A percentile compares a stretch with the other conserved stretches of the same genome.
phyloP scores from a whole-genome alignment of 1,140 invertebrate species.

The Drosophila bipectinata region DNA sequence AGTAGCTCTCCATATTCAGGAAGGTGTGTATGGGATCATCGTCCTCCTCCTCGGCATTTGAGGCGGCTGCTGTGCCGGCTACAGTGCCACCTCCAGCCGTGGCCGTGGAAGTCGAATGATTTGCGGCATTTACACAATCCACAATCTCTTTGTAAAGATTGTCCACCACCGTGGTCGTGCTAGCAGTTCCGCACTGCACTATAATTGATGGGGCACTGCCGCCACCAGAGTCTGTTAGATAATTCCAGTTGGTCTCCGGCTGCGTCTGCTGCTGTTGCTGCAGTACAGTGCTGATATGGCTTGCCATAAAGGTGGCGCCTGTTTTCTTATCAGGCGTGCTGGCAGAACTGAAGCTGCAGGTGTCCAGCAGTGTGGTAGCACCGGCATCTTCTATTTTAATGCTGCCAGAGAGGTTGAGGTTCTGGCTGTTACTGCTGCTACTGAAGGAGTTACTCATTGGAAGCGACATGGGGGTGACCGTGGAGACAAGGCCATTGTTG shows the following conservation, averaged over 20 bases:
- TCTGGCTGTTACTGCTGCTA: slow-evolving; percentile 63
- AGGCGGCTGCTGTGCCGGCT: slow-evolving; percentile 18
- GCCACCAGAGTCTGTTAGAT: slow-evolving; percentile 60
- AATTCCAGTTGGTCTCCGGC: slow-evolving; percentile 70
- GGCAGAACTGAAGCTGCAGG: slow-evolving; percentile 46
- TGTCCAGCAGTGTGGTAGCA: slow-evolving; percentile 46
- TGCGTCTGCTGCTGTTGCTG: slow-evolving; percentile 52
- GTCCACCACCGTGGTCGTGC: slow-evolving; percentile 55
- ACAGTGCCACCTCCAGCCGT: slow-evolving; percentile 21
- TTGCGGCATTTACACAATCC: slow-evolving; percentile 59
- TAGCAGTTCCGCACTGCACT: slow-evolving; percentile 45
- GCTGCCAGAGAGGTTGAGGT: slow-evolving; percentile 48
- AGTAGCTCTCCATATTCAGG: slow-evolving; percentile 79
- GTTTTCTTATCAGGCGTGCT: slow-evolving; percentile 50
- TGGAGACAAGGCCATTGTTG: slow-evolving; percentile 23
- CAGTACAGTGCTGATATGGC: slow-evolving; percentile 49
- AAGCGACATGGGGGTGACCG: slow-evolving; percentile 10
- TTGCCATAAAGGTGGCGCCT: slow-evolving; percentile 42
- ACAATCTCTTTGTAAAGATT: slow-evolving; percentile 71
- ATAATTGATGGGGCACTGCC: slow-evolving; percentile 44
- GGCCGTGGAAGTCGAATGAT: slow-evolving; percentile 21
- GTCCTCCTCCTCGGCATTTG: slow-evolving; percentile 73
- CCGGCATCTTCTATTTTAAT: slow-evolving; percentile 67
- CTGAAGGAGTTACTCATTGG: slow-evolving; percentile 51
- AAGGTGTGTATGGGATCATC: slow-evolving; percentile 81